Evolutionary conservation across 1,140 invertebrate genomes (phyloP), one percentile per base, ranked within the genome.

Genomic region (Caligus rogercresseyi): DNA sequence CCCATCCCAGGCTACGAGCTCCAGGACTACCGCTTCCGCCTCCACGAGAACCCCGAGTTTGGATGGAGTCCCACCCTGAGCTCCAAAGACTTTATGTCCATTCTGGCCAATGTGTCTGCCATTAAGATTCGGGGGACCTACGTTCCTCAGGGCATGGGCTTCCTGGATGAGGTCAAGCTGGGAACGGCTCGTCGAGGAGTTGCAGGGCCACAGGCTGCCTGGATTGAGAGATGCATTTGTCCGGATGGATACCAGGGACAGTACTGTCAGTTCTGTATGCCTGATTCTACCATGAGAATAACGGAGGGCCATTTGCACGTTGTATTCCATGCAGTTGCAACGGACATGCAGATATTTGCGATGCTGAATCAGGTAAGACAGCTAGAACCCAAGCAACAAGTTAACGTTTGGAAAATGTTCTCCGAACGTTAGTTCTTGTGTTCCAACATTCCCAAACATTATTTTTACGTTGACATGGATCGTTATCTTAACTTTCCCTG

Each of bases 281-380:
- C 90, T 0, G 91, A 91, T 98, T 83, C 69, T 82, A 90, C 43
- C 89, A 96, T 68, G 85, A 87, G 66, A 81, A 87, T 0, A 83
- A 84, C 66, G 90, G 90, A 7, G 92, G 92, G 13, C 85, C 89
- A 0, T 94, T 94, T 70, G 86, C 89, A 54, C 80, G 81, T 1
- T 98, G 95, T 73, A 85, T 97, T 19, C 86, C 87, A 52, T 98
- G 95, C 72, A 86, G 93, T 67, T 98, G 95, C 71, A 90, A 98
- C 67, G 83, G 83, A 1, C 94, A 98, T 71, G 91, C 93, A 0
- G 86, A 93, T 63, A 87, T 87, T 68, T 98, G 95, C 75, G 93
- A 98, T 69, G 83, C 88, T 7, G 89, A 94, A 69, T 89, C 89
- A 54, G 92, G 87, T 85, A 72, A 70, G 70, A 70, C 52, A 7